phyloP scores from a whole-genome alignment of 2,113 vertebrate genomes.

The Clinocottus analis region DNA sequence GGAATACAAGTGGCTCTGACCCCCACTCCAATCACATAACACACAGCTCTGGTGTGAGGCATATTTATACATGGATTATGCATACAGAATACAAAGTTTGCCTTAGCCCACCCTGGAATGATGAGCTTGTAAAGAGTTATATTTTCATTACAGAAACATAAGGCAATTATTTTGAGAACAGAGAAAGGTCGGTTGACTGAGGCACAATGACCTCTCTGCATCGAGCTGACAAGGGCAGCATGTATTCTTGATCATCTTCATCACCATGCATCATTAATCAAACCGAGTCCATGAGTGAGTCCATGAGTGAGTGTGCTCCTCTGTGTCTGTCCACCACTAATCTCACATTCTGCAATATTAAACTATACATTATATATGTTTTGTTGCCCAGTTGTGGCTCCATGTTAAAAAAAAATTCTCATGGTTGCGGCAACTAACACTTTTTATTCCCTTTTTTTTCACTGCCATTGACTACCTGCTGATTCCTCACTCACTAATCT shows the following conservation, averaged over 20 bases:
- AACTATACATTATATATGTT: no score
- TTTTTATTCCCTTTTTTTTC: no score
- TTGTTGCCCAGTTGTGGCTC: no score
- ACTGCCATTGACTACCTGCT: no score
- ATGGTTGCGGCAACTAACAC: no score
- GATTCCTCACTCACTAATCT: no score
- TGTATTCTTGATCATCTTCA: constrained; percentile 44
- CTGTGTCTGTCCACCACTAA: no score
- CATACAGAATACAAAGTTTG: constrained; percentile 71
- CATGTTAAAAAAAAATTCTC: no score
- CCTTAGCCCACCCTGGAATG: constrained; percentile 42
- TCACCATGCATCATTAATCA: constrained; percentile 45
- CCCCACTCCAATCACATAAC: constrained; percentile 79
- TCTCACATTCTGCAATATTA: no score
- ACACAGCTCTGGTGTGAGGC: constrained; percentile 64
- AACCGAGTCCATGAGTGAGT: no score
- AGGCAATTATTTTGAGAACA: constrained; percentile 67
- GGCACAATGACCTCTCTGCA: constrained; percentile 42
- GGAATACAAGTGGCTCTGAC: constrained; percentile 87
- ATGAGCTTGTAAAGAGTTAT: constrained; percentile 76
- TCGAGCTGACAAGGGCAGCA: constrained; percentile 30
- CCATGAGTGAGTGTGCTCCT: no score
- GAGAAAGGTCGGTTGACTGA: constrained; percentile 52
- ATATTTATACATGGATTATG: constrained; percentile 82
- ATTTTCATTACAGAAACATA: constrained; percentile 76